A percentile compares a stretch with the other conserved stretches of the same genome.
These are phyloP conservation scores for Papilio gigon DNA, from an alignment of 2,888 invertebrate genomes.

Conservation along the genomic window DNA sequence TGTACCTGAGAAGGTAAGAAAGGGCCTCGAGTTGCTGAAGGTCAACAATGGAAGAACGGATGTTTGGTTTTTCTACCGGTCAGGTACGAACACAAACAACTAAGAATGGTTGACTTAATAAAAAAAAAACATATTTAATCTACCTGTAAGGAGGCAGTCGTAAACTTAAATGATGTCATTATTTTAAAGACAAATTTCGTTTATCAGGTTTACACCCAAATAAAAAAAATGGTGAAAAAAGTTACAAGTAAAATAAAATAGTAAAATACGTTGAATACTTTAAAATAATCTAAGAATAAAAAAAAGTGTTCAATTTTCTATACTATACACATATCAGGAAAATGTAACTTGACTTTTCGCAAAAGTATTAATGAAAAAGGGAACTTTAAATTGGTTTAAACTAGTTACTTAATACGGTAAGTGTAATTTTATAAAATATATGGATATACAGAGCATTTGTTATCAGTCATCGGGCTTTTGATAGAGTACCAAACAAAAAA, in stretches of 20 bases:
- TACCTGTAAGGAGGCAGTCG: background rate
- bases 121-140: background rate
- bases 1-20: background rate
- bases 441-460: conserved; percentile 30
- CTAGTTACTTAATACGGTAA: background rate
- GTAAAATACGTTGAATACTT: too few species aligned
- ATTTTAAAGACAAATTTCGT: too few species aligned
- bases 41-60: conserved; percentile 4
- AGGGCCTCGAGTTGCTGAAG: background rate
- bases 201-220: too few species aligned
- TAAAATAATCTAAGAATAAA: too few species aligned
- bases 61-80: conserved; percentile 8
- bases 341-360: background rate
- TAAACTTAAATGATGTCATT: background rate
- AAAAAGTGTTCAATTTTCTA: too few species aligned
- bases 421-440: background rate
- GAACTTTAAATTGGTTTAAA: background rate
- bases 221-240: too few species aligned
- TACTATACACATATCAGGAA: too few species aligned
- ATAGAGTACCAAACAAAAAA: conserved; percentile 26
- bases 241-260: too few species aligned
- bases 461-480: conserved; percentile 50
- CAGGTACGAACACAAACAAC: conserved; percentile 3
- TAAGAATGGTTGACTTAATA: background rate
- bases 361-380: too few species aligned